These are phyloP conservation scores for Brachionus rotundiformis DNA, from an alignment of 1,140 invertebrate species.

Conservation along the genomic window DNA sequence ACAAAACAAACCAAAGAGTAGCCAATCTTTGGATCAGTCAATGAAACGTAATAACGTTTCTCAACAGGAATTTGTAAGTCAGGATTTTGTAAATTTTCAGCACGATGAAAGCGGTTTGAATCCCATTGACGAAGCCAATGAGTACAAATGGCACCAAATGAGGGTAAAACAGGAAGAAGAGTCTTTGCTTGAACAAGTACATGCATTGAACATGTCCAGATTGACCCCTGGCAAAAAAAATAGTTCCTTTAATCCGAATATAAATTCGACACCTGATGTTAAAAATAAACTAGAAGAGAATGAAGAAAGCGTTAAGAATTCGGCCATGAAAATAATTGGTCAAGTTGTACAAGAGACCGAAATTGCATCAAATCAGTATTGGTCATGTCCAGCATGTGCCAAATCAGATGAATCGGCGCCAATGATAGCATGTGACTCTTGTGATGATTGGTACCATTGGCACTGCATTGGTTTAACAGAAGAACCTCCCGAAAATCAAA, in stretches of 20 bases:
- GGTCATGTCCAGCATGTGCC: slow-evolving; percentile 27
- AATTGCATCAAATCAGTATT: slow-evolving; percentile 31
- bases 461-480: slow-evolving; percentile 35
- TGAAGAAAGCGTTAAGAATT: neutral
- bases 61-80: neutral
- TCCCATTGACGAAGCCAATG: neutral
- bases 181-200: slow-evolving; percentile 4
- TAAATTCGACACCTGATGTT: neutral
- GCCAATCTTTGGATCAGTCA: neutral
- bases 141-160: slow-evolving; percentile 45
- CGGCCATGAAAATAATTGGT: slow-evolving; percentile 43
- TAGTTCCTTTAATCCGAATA: neutral
- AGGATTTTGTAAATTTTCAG: neutral
- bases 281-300: neutral
- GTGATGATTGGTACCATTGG: slow-evolving; percentile 51
- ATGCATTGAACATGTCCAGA: slow-evolving; percentile 10
- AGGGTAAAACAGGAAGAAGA: slow-evolving; percentile 30
- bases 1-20: slow-evolving; percentile 15
- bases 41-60: slow-evolving; percentile 8
- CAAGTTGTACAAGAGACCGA: slow-evolving; percentile 44
- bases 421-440: slow-evolving; percentile 49
- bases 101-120: neutral
- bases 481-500: slow-evolving; percentile 50
- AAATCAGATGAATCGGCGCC: slow-evolving; percentile 19
- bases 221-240: neutral